These are phyloP conservation scores for Tympanuchus pallidicinctus DNA, from an alignment of 2,113 vertebrate species.

Conservation along the genomic window DNA sequence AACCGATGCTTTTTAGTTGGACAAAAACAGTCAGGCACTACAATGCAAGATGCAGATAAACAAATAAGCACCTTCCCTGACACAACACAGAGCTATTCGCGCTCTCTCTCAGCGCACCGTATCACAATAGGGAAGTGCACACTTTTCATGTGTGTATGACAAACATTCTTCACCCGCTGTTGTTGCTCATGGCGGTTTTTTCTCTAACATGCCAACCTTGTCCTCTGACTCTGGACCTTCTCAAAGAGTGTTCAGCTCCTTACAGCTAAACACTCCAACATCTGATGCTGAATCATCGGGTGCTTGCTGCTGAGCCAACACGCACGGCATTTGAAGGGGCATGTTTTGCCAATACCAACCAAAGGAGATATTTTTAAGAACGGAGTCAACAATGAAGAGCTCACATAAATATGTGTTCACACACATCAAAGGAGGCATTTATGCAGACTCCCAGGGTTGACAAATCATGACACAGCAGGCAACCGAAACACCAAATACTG, in stretches of 20 bases:
- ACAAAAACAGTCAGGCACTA: neutral
- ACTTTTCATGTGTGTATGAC: accelerated
- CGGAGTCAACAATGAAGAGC: conserved; percentile 4
- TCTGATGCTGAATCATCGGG: conserved; percentile 52
- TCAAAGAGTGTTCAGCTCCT: neutral
- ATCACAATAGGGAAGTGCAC: neutral
- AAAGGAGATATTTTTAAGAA: neutral
- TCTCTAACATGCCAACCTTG: neutral
- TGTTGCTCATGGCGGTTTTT: neutral
- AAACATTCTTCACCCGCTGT: neutral
- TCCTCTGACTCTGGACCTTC: neutral
- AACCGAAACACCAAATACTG: neutral
- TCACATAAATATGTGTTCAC: conserved; percentile 24
- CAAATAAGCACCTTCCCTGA: neutral
- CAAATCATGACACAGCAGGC: conserved; percentile 1
- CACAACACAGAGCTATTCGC: accelerated
- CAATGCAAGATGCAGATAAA: neutral
- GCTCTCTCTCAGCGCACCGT: neutral
- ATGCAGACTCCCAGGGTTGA: conserved; percentile 31
- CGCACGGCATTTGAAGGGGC: neutral
- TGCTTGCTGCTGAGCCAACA: conserved; percentile 27
- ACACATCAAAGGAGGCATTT: conserved; percentile 9
- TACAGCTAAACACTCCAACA: neutral
- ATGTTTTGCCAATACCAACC: conserved; percentile 10
- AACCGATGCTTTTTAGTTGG: neutral